phyloP scores from a whole-genome alignment of 2,888 invertebrate genomes.

The Caenorhabditis sp. region DNA sequence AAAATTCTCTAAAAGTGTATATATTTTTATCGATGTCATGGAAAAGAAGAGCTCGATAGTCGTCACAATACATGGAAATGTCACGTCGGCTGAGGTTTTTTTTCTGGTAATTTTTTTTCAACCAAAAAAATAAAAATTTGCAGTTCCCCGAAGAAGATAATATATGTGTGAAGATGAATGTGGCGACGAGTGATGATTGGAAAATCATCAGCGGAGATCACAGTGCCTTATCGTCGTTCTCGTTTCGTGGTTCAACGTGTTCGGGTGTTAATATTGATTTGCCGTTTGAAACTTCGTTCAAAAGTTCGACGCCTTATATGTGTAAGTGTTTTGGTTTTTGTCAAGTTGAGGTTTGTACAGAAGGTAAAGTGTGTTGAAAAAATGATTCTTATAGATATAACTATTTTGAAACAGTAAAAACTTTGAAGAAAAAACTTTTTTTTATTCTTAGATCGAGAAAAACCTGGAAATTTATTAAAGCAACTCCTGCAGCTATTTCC shows the following conservation, averaged over 20 bases:
- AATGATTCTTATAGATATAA: no score
- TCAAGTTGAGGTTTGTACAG: background rate
- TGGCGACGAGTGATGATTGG: slow-evolving; percentile 13
- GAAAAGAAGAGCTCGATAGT: background rate
- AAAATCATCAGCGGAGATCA: slow-evolving; percentile 16
- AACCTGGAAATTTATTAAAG: no score
- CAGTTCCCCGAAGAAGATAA: slow-evolving; percentile 29
- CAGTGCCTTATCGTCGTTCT: slow-evolving; percentile 11
- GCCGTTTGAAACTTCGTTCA: slow-evolving; percentile 16
- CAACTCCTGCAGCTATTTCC: no score
- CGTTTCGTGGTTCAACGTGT: slow-evolving; percentile 12
- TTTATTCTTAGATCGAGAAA: no score
- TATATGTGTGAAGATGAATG: slow-evolving; percentile 14
- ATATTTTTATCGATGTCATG: background rate
- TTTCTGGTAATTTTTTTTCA: background rate
- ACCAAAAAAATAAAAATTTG: slow-evolving; percentile 4
- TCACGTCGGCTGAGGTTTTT: background rate
- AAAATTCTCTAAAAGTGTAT: background rate
- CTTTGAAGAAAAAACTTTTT: no score
- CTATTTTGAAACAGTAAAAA: no score
- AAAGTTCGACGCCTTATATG: slow-evolving; percentile 10
- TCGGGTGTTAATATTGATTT: slow-evolving; percentile 24
- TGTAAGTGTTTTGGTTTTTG: slow-evolving; percentile 11
- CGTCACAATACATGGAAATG: slow-evolving; percentile 6
- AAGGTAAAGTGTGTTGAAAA: background rate